Conservation (phyloP, 2,888 invertebrate species). For the Exocentrus adspersus region DNA sequence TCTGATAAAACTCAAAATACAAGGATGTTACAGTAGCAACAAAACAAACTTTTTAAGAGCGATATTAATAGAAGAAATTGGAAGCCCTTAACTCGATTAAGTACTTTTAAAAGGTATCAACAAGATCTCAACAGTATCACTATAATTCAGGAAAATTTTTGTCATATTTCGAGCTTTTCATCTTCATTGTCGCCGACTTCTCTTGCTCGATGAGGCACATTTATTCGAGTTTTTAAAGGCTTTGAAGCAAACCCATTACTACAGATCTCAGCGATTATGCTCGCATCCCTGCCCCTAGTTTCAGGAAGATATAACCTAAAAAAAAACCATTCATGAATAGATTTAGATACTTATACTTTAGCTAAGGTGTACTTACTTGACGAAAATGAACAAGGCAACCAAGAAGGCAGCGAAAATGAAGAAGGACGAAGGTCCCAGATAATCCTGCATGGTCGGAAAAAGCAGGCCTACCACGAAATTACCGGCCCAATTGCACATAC, state of each 20-base stretch:
- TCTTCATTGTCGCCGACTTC: conserved; percentile 15
- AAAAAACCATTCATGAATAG: no score
- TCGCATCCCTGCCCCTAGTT: conserved; percentile 75
- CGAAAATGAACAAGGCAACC: conserved; percentile 68
- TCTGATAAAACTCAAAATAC: no score
- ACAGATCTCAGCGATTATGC: conserved; percentile 72
- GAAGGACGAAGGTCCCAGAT: conserved; percentile 78
- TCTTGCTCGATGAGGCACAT: neutral
- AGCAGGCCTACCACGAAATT: conserved; percentile 87
- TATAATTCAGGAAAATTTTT: neutral
- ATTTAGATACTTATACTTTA: no score
- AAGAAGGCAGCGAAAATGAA: conserved; percentile 75
- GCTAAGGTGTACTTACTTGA: conserved; percentile 72
- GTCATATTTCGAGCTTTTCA: conserved; percentile 13
- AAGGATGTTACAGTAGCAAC: no score
- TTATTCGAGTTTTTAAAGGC: conserved; percentile 36
- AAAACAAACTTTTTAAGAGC: no score
- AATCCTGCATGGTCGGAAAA: conserved; percentile 73
- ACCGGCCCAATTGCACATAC: conserved; percentile 87
- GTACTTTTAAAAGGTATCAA: neutral
- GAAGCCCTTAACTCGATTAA: neutral
- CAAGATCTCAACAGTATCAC: neutral
- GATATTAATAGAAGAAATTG: neutral
- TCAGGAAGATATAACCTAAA: conserved; percentile 78
- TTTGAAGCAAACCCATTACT: conserved; percentile 68